Percentiles rank a stretch among this genome's conserved stretches.
phyloP scores from a whole-genome alignment of 2,797 vertebrate species.

The Lophius americanus region DNA sequence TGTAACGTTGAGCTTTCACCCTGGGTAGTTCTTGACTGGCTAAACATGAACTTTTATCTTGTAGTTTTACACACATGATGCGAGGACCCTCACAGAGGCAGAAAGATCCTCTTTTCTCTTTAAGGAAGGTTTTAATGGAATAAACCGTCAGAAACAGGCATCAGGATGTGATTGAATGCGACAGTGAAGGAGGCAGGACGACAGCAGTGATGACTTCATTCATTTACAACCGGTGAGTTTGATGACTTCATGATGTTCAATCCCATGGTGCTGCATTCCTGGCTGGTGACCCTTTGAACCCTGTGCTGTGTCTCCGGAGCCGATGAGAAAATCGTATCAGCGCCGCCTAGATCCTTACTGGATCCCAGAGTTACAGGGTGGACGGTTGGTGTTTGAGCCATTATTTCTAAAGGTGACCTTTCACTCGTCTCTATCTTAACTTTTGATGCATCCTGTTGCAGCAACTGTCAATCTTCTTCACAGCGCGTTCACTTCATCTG shows the following conservation, averaged over 20 bases:
- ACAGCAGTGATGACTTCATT: constrained; percentile 49
- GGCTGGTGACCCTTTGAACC: constrained; percentile 56
- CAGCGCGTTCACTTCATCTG: too few relatives aligned
- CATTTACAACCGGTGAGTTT: constrained; percentile 51
- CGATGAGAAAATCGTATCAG: constrained; percentile 19
- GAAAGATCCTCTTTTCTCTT: too few relatives aligned
- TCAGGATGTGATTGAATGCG: constrained; percentile 35
- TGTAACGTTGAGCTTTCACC: too few relatives aligned
- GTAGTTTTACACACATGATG: too few relatives aligned
- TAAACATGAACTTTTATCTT: too few relatives aligned
- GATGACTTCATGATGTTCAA: constrained; percentile 70
- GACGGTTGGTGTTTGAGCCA: neutral
- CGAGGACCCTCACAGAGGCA: too few relatives aligned
- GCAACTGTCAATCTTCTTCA: too few relatives aligned
- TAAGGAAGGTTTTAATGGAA: too few relatives aligned
- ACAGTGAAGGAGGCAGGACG: constrained; percentile 34
- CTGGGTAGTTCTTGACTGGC: too few relatives aligned
- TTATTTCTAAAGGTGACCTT: too few relatives aligned
- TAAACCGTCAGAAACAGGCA: neutral
- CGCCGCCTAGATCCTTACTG: constrained; percentile 36
- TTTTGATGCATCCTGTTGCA: too few relatives aligned
- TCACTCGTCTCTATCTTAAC: too few relatives aligned
- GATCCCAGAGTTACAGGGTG: constrained; percentile 7
- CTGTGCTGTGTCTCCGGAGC: constrained; percentile 36
- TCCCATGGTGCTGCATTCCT: constrained; percentile 67